Percentiles rank a stretch among this genome's conserved stretches.
Conservation (phyloP, 1,140 invertebrate genomes). For the Drosophila arawakana region DNA sequence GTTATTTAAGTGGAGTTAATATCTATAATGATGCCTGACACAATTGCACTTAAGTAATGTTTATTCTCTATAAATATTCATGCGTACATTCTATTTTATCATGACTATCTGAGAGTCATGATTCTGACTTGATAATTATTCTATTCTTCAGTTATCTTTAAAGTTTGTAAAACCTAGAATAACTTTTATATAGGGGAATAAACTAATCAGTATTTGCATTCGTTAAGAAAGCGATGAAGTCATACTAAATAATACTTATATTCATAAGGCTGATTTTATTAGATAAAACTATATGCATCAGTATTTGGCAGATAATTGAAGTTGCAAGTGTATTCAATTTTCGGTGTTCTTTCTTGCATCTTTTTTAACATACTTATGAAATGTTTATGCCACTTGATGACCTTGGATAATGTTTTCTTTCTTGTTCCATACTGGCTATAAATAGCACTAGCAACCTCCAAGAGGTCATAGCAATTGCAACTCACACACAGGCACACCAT, state of each 20-base stretch:
- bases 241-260: neutral
- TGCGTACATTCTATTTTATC: constrained; percentile 7
- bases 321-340: neutral
- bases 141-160: neutral
- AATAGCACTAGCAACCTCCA: constrained; percentile 65
- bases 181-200: constrained; percentile 6
- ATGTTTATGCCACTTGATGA: constrained; percentile 69
- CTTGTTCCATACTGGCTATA: constrained; percentile 56
- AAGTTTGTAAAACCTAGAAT: constrained; percentile 7
- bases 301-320: neutral
- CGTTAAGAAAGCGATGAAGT: too few species aligned
- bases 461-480: constrained; percentile 66
- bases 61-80: constrained; percentile 8
- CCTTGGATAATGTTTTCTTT: constrained; percentile 64
- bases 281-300: neutral
- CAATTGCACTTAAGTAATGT: constrained; percentile 16
- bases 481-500: constrained; percentile 12
- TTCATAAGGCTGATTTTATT: neutral
- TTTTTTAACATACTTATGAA: constrained; percentile 45
- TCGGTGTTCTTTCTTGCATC: neutral
- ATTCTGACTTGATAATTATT: neutral
- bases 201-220: neutral
- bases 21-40: constrained; percentile 10
- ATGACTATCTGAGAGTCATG: constrained; percentile 4
- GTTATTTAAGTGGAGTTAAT: neutral